phyloP scores from a whole-genome alignment of 1,140 invertebrate species.

The Pectinophora gossypiella region DNA sequence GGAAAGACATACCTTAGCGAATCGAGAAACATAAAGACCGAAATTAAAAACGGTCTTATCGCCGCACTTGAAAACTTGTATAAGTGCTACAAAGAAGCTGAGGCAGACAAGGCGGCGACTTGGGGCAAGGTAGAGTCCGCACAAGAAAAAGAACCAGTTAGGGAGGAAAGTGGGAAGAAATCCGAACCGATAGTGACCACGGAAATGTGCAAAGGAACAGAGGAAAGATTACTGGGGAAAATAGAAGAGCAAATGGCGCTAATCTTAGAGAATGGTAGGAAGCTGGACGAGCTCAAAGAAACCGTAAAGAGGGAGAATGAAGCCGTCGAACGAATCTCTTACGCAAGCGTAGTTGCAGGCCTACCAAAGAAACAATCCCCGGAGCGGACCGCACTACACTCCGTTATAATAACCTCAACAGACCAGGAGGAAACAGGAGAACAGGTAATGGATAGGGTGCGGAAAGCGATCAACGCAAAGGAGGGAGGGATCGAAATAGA shows the following conservation, averaged over 20 bases:
- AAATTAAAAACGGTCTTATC: neutral
- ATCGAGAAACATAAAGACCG: neutral
- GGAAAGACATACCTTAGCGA: too few relatives aligned
- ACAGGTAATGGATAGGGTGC: conserved; percentile 3
- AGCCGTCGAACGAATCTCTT: neutral
- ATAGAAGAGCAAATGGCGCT: neutral
- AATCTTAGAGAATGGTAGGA: neutral
- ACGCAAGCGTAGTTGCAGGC: neutral
- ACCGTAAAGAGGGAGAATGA: neutral
- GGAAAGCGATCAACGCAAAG: neutral
- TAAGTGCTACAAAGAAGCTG: neutral
- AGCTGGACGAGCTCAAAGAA: neutral
- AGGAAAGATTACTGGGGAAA: neutral
- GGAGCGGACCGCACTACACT: neutral
- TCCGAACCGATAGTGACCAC: neutral
- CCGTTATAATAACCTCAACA: neutral
- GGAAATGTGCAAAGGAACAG: neutral
- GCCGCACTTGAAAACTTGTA: neutral
- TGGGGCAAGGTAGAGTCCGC: too few relatives aligned
- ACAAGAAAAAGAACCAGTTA: neutral
- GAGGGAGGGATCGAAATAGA: conserved; percentile 6
- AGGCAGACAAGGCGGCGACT: neutral
- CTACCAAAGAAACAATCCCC: neutral
- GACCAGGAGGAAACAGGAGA: conserved; percentile 12
- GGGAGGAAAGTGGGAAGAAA: neutral